Percentiles rank a stretch among this genome's conserved stretches.
These are phyloP conservation scores for Heliconius eleuchia DNA, from an alignment of 1,140 invertebrate genomes.

Conservation along the genomic window DNA sequence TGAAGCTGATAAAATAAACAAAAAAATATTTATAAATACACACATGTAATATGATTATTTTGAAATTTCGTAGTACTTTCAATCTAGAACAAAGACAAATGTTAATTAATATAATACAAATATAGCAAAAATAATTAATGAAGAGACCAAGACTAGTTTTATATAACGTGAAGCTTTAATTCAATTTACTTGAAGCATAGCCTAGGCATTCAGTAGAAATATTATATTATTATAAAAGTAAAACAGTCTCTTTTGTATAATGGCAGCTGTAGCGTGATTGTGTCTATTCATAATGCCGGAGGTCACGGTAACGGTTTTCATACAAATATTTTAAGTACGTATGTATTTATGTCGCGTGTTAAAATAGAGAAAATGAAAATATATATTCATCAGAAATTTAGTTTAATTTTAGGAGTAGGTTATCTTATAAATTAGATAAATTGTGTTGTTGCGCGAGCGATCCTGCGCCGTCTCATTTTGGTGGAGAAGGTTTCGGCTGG, in stretches of 20 bases:
- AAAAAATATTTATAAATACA: too few relatives aligned
- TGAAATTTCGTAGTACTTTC: background rate
- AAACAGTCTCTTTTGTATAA: conserved; percentile 5
- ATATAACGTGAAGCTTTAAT: background rate
- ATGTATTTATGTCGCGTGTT: too few relatives aligned
- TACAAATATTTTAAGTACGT: background rate
- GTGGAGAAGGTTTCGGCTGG: too few relatives aligned
- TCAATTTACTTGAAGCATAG: background rate
- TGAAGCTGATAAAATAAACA: too few relatives aligned
- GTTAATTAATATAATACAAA: background rate
- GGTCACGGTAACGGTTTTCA: background rate
- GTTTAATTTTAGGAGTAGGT: too few relatives aligned
- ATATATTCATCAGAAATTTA: too few relatives aligned
- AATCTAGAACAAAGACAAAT: background rate
- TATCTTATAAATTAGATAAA: too few relatives aligned
- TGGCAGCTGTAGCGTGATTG: background rate
- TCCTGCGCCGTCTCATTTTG: too few relatives aligned
- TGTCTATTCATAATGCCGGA: background rate
- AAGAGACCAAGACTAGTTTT: background rate
- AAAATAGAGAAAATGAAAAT: too few relatives aligned
- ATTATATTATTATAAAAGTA: conserved; percentile 3
- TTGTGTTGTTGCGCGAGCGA: too few relatives aligned
- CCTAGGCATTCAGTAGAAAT: background rate
- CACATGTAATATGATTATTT: background rate
- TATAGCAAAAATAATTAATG: background rate